Evolutionary conservation across 2,888 invertebrate genomes (phyloP).

Genomic region (Epistrophe grossulariae): DNA sequence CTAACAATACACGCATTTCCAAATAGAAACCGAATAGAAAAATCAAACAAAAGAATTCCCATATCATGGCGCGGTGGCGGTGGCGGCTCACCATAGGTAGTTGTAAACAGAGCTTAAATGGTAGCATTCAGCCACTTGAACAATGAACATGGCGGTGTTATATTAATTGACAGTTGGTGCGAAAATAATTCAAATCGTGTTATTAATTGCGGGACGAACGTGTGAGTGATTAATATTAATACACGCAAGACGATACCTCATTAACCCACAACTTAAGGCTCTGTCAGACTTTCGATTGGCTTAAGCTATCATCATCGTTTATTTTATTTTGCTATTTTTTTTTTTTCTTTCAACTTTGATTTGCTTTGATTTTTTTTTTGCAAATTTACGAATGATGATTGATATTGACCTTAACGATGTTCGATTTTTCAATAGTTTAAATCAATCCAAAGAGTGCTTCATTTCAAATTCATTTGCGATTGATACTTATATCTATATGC

Average conservation of each 20-base stretch:
- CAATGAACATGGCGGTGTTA: background rate
- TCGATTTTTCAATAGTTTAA: constrained; percentile 33
- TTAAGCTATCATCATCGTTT: constrained; percentile 47
- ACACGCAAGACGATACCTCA: constrained; percentile 29
- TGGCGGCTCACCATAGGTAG: background rate
- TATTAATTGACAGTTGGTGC: constrained; percentile 49
- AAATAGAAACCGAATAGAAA: constrained; percentile 9
- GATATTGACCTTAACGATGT: constrained; percentile 48
- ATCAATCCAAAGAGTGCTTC: constrained; percentile 49
- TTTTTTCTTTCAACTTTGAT: constrained; percentile 8
- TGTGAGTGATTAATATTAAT: constrained; percentile 42
- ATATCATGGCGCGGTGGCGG: no score
- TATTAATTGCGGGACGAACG: background rate
- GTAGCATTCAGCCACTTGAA: constrained; percentile 6
- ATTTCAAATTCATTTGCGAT: constrained; percentile 9
- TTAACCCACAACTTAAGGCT: constrained; percentile 57
- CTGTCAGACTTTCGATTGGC: constrained; percentile 14
- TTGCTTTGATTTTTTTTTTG: constrained; percentile 29
- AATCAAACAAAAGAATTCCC: constrained; percentile 35
- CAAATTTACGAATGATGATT: constrained; percentile 24
- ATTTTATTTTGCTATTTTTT: no score
- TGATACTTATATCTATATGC: background rate
- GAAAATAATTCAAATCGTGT: constrained; percentile 32
- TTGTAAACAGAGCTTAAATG: constrained; percentile 17
- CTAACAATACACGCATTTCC: constrained; percentile 45